Evolutionary conservation across 2,888 invertebrate genomes (phyloP).

Genomic region (Eueremaeus valkanovi): DNA sequence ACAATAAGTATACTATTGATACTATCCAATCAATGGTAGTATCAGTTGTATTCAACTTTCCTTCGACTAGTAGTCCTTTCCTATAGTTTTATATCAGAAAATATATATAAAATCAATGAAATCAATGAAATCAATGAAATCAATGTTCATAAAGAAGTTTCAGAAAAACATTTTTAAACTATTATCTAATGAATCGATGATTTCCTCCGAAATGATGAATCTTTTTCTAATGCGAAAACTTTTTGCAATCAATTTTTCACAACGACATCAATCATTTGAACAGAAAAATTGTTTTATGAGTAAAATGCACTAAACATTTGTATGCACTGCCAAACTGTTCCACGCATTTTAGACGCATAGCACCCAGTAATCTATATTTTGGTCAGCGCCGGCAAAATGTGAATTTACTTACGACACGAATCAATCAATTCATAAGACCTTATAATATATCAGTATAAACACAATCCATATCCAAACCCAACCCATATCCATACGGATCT

Average conservation of each 20-base stretch:
- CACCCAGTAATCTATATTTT: conserved; percentile 19
- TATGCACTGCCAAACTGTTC: too few species aligned
- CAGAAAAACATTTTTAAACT: background rate
- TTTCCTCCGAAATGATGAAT: conserved; percentile 20
- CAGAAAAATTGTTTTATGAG: too few species aligned
- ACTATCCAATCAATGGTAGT: too few species aligned
- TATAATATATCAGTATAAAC: background rate
- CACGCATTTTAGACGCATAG: background rate
- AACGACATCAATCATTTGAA: background rate
- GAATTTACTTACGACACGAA: background rate
- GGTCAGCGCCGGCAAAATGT: background rate
- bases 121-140: too few species aligned
- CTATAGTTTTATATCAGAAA: too few species aligned
- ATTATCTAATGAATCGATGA: conserved; percentile 28
- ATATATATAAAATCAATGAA: too few species aligned
- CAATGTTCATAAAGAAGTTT: conserved; percentile 1
- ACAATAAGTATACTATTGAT: too few species aligned
- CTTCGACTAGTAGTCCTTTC: too few species aligned
- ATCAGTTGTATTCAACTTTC: too few species aligned
- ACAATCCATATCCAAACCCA: conserved; percentile 11
- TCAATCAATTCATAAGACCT: conserved; percentile 1
- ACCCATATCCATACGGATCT: background rate
- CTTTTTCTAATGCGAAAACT: conserved; percentile 1
- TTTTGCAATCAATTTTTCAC: conserved; percentile 6
- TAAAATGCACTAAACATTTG: too few species aligned